Evolutionary conservation across 2,888 invertebrate species (phyloP), one percentile per base, ranked within the genome.

Genomic region (Cryptophagus acutangulus): DNA sequence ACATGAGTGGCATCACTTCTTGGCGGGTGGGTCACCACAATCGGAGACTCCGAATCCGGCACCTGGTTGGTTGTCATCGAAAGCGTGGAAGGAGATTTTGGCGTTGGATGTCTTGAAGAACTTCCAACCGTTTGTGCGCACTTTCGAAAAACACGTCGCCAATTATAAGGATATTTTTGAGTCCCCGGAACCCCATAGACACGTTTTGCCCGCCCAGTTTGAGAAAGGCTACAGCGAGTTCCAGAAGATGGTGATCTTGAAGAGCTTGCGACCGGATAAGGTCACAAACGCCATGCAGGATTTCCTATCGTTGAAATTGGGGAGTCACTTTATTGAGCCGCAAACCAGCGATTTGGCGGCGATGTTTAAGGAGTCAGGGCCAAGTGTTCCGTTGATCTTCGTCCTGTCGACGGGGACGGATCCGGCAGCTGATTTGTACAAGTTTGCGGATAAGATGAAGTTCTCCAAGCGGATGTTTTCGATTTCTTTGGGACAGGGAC

Each of bases 321-420:
- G 92, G 0, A 74, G 74, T 5, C 76, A 83, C 51, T 94, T 88
- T 67, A 82, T 92, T 33, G 84, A 87, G 58, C 91, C 92, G 0
- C 91, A 91, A 49, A 83, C 88, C 2, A 84, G 87, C 16, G 88
- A 91, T 64, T 74, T 94, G 42, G 78, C 81, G 0, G 83, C 84
- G 40, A 80, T 90, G 49, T 93, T 79, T 69, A 81, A 77, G 1
- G 91, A 93, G 63, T 88, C 91, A 0, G 82, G 81, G 38, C 78
- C 83, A 0, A 71, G 77, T 1, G 81, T 84, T 0, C 93, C 93
- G 0, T 74, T 94, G 37, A 82, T 94, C 40, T 93, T 94, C 61
- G 85, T 94, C 12, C 73, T 94, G 0, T 91, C 91, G 2, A 84
- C 91, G 0, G 93, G 93, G 5, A 90, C 91, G 0, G 93, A 94